These are phyloP conservation scores for Prolemur simus DNA, from an alignment of 2,113 vertebrate genomes.

Conservation along the genomic window DNA sequence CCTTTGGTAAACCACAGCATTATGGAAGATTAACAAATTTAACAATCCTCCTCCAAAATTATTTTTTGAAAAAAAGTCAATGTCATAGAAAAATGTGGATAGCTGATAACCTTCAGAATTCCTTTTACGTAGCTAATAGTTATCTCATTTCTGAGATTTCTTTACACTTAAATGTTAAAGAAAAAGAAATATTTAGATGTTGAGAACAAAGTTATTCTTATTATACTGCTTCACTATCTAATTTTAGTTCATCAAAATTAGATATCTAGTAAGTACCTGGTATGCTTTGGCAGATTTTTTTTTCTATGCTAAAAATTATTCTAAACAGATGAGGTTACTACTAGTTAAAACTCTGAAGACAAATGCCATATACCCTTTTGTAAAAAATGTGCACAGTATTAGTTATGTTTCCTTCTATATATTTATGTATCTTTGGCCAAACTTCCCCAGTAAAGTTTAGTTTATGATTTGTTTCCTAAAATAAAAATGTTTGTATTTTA, in stretches of 20 bases:
- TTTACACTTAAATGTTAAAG: slow-evolving; percentile 34
- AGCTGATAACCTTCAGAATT: background rate
- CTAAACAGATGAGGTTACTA: slow-evolving; percentile 10
- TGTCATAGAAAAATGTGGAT: slow-evolving; percentile 36
- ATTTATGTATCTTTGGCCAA: slow-evolving; percentile 10
- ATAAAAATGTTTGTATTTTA: slow-evolving; percentile 37
- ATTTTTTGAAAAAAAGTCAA: slow-evolving; percentile 11
- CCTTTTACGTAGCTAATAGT: background rate
- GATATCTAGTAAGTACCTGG: slow-evolving; percentile 1
- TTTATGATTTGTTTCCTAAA: slow-evolving; percentile 55
- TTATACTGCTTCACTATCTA: slow-evolving; percentile 15
- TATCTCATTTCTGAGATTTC: slow-evolving; percentile 39
- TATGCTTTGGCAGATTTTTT: background rate
- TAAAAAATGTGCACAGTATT: background rate
- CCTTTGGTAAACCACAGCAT: slow-evolving; percentile 6
- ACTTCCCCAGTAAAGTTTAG: background rate
- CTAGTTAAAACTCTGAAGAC: slow-evolving; percentile 5
- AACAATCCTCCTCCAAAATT: background rate
- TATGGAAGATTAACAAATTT: slow-evolving; percentile 35
- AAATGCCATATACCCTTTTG: background rate
- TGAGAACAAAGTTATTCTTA: slow-evolving; percentile 14
- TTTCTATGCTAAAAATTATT: slow-evolving; percentile 36
- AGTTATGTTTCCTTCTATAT: background rate
- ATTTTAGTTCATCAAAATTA: slow-evolving; percentile 31
- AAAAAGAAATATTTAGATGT: slow-evolving; percentile 28